phyloP scores from a whole-genome alignment of 1,140 invertebrate genomes.

The Fopius arisanus region DNA sequence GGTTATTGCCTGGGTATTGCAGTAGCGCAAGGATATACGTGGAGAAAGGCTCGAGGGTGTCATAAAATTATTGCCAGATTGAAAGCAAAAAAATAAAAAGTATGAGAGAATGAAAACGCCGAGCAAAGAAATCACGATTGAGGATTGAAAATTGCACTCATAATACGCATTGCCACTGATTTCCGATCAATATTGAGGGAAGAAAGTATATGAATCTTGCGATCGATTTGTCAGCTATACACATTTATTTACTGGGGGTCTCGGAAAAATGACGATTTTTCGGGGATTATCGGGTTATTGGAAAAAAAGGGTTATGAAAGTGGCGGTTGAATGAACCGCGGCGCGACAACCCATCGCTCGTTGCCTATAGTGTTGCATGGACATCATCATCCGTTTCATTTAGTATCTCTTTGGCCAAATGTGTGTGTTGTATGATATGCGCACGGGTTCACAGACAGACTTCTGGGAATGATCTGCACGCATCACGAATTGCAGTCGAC shows the following conservation, averaged over 20 bases:
- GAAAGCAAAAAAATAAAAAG: background rate
- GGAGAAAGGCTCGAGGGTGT: slow-evolving; percentile 15
- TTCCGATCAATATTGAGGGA: background rate
- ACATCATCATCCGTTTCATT: slow-evolving; percentile 21
- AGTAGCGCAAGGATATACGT: slow-evolving; percentile 9
- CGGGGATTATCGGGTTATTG: background rate
- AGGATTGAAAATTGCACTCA: background rate
- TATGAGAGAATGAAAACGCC: background rate
- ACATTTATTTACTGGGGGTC: background rate
- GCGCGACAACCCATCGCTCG: background rate
- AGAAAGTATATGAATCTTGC: background rate
- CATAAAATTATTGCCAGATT: slow-evolving; percentile 6
- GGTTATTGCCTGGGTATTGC: background rate
- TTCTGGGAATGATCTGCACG: slow-evolving; percentile 40
- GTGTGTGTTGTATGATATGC: slow-evolving; percentile 22
- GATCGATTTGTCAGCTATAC: background rate
- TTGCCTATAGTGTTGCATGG: slow-evolving; percentile 16
- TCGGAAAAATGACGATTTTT: background rate
- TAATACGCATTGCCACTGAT: background rate
- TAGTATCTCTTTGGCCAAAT: background rate
- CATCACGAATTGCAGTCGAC: slow-evolving; percentile 38
- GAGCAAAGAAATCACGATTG: background rate
- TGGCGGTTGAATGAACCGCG: slow-evolving; percentile 22
- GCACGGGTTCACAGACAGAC: slow-evolving; percentile 38
- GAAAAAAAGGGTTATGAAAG: slow-evolving; percentile 22